Base-by-base conservation (phyloP, 2,113 vertebrate genomes). In the Formicarius rufipectus region DNA sequence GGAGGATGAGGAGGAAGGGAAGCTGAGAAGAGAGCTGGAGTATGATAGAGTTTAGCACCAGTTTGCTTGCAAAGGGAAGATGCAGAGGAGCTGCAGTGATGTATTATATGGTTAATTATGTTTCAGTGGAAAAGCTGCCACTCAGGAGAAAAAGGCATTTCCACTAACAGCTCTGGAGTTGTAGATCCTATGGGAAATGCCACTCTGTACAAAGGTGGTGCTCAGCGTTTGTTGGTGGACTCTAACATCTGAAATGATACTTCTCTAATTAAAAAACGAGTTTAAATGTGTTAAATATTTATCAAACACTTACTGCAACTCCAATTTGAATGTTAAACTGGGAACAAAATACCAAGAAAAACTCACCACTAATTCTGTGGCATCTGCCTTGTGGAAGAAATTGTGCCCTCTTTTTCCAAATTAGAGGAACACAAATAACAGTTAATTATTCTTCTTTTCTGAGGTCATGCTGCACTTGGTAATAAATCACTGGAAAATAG, bases 351-450 rank as follows among this genome's bases (percentile, higher is more conserved):
- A 67, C 14, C 14, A 42, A 58, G 50, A 92, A 77, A 75, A 89
- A 67, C 21, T 45, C 69, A 59, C 40, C 35, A n/a, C 31, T 93
- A 47, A 76, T 74, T 85, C 25, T 31, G 27, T 53, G 58, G 37
- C 69, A 77, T 74, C 62, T 96, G 33, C n/a, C 76, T 93, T 94
- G 31, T 91, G 67, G 37, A 83, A 47, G 40, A 96, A 95, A 93
- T 86, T 35, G 55, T 75, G 63, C 50, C 30, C 64, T 64, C 15
- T 39, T 84, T 90, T 94, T 84, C 50, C 92, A 92, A 93, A 84
- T 86, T 45, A 94, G 64, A 87, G 47, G 66, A 94, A 77, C 60
- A 89, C 89, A 71, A 96, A 76, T 66, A 91, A 30, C 31, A 12
- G 30, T 14, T 50, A 6, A 9, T 89, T 40, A 1, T 67, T 23